Conservation (phyloP, 2,888 invertebrate species). For the Dasysyrphus albostriatus region DNA sequence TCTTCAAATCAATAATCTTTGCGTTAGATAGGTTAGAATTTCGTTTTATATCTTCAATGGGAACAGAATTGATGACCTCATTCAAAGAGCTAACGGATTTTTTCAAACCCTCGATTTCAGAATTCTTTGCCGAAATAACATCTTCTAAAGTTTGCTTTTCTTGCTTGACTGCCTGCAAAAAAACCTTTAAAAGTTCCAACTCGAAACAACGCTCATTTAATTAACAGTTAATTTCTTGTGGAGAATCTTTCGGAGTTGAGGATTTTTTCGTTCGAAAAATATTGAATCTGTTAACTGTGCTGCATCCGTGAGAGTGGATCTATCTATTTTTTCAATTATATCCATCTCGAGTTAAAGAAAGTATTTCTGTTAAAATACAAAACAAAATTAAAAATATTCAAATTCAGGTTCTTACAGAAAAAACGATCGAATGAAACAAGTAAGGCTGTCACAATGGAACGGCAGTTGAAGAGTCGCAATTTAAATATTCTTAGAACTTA, state of each 20-base stretch:
- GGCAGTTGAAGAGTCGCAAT: no score
- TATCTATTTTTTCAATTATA: slow-evolving; percentile 32
- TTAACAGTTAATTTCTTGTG: slow-evolving; percentile 78
- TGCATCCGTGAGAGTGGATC: slow-evolving; percentile 37
- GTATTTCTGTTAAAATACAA: neutral
- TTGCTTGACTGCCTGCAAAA: slow-evolving; percentile 77
- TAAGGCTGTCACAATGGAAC: neutral
- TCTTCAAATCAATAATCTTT: slow-evolving; percentile 82
- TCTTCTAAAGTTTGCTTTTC: slow-evolving; percentile 79
- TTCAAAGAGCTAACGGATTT: slow-evolving; percentile 80
- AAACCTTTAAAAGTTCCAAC: neutral
- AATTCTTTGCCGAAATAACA: slow-evolving; percentile 79
- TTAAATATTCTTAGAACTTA: no score
- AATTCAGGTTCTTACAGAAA: slow-evolving; percentile 5
- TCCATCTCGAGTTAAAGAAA: slow-evolving; percentile 34
- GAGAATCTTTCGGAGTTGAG: slow-evolving; percentile 76
- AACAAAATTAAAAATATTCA: neutral
- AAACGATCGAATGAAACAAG: slow-evolving; percentile 8
- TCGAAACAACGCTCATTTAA: neutral
- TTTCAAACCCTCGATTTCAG: slow-evolving; percentile 80
- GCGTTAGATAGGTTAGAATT: slow-evolving; percentile 80
- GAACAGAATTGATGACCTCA: slow-evolving; percentile 81
- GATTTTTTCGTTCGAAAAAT: slow-evolving; percentile 75
- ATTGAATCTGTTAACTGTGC: slow-evolving; percentile 39
- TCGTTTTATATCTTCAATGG: slow-evolving; percentile 80